Base-by-base conservation (phyloP, 2,888 invertebrate species). In the Chymomyza caudatula region DNA sequence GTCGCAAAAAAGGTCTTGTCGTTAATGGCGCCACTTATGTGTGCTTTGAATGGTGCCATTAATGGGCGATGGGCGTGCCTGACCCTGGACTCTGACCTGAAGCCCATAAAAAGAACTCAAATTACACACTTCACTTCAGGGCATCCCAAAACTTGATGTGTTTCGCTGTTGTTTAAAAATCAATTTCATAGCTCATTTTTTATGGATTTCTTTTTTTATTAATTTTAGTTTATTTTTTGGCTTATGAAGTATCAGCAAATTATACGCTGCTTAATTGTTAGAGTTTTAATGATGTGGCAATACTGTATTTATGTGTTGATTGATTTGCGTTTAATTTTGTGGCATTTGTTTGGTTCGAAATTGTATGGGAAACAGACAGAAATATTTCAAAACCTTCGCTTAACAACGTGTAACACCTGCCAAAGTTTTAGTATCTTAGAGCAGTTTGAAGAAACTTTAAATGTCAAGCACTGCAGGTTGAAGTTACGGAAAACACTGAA, bases 1-100 rank as follows among this genome's bases (percentile, higher is more conserved):
- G 43, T 23, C 66, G 73, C 78, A 47, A 65, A 69, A 78, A 82
- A 67, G 74, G 72, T 74, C 61, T 77, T 67, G 75, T 71, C 58
- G 73, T 60, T 79, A 77, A 85, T 77, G 80, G 83, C 77, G 66
- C 76, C 77, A 83, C 84, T 75, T 75, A 37, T 69, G 51, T 44
- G n/a, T 51, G 65, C 85, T 85, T 85, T 79, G 71, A 83, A 80
- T 85, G 65, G 66, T 66, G 43, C 80, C 69, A 57, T 69, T 75
- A 65, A 5, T n/a, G n/a, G n/a, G n/a, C n/a, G 25, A 71, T 63
- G 69, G 69, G 4, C 66, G 65, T 42, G 67, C 23, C 15, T 47
- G 11, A 19, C 47, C 47, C 29, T 37, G 29, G 29, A n/a, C 29
- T 8, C 29, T 37, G 29, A 37, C 29, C 29, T 37, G 11, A 37